Evolutionary conservation across 1,140 invertebrate genomes (phyloP).

Genomic region (Solen grandis): DNA sequence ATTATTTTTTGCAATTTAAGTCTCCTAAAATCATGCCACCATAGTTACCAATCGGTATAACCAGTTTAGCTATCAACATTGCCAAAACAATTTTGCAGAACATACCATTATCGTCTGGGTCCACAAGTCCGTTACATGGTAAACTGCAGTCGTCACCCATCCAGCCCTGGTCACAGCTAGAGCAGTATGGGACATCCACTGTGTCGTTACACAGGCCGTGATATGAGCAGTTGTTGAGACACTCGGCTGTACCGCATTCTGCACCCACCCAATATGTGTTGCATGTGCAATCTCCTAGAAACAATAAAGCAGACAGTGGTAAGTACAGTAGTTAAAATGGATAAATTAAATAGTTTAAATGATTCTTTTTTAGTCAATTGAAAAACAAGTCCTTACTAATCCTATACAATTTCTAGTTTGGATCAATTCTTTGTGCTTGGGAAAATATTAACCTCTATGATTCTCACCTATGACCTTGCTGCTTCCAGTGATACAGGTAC

Average conservation of each 20-base stretch:
- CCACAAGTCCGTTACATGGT: constrained; percentile 64
- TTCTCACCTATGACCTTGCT: constrained; percentile 26
- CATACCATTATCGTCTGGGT: constrained; percentile 59
- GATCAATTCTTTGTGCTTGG: too few species aligned
- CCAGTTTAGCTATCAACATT: too few species aligned
- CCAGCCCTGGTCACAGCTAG: constrained; percentile 63
- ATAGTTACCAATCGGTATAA: too few species aligned
- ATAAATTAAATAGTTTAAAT: too few species aligned
- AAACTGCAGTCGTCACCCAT: constrained; percentile 65
- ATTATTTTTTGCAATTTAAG: too few species aligned
- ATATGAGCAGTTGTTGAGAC: constrained; percentile 65
- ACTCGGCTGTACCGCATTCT: constrained; percentile 62
- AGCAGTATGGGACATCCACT: constrained; percentile 56
- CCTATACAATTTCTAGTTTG: too few species aligned
- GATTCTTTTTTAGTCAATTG: too few species aligned
- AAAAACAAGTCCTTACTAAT: too few species aligned
- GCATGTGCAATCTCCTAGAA: constrained; percentile 59
- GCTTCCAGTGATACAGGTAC: constrained; percentile 59
- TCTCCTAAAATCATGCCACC: too few species aligned
- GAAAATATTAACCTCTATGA: too few species aligned
- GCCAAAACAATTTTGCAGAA: too few species aligned
- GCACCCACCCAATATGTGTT: constrained; percentile 64
- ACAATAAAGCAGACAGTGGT: not conserved
- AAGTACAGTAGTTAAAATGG: too few species aligned
- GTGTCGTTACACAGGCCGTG: constrained; percentile 59